Conservation (phyloP, 1,140 invertebrate genomes). For the Heterodera schachtii region DNA sequence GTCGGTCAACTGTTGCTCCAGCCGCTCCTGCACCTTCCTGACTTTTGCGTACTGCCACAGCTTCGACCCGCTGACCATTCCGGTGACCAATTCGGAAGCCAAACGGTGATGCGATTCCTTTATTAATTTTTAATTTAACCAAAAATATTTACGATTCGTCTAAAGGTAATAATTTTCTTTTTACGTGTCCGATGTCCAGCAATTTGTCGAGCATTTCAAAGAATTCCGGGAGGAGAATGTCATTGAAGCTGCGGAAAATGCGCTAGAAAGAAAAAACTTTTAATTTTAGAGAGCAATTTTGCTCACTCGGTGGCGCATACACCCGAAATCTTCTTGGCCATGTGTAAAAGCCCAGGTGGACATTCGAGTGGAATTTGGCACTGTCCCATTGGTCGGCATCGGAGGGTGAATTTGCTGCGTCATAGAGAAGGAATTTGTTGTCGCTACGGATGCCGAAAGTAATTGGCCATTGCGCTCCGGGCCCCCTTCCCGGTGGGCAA, state of each 20-base stretch:
- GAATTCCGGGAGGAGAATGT: slow-evolving; percentile 72
- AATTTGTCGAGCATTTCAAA: slow-evolving; percentile 74
- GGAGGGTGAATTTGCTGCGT: slow-evolving; percentile 14
- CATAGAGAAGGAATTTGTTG: slow-evolving; percentile 77
- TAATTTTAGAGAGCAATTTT: slow-evolving; percentile 48
- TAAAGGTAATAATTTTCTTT: too few species aligned
- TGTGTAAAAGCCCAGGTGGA: slow-evolving; percentile 77
- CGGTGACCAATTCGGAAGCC: slow-evolving; percentile 80
- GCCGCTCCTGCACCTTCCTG: slow-evolving; percentile 66
- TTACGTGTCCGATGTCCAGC: slow-evolving; percentile 71
- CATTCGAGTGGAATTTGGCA: slow-evolving; percentile 70
- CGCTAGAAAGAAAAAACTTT: slow-evolving; percentile 69
- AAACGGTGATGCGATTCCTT: slow-evolving; percentile 80
- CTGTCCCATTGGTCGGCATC: slow-evolving; percentile 74
- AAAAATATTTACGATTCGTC: too few species aligned
- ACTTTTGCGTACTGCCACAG: slow-evolving; percentile 78
- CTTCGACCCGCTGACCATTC: slow-evolving; percentile 78
- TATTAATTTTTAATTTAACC: too few species aligned
- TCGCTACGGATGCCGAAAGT: slow-evolving; percentile 71
- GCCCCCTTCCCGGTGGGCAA: slow-evolving; percentile 16
- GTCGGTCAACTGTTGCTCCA: slow-evolving; percentile 62
- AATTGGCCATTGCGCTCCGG: slow-evolving; percentile 51
- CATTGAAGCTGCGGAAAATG: slow-evolving; percentile 80
- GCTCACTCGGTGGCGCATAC: too few species aligned
- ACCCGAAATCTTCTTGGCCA: slow-evolving; percentile 77